Evolutionary conservation across 1,140 invertebrate species (phyloP).

Genomic region (Drosophila oshimai): DNA sequence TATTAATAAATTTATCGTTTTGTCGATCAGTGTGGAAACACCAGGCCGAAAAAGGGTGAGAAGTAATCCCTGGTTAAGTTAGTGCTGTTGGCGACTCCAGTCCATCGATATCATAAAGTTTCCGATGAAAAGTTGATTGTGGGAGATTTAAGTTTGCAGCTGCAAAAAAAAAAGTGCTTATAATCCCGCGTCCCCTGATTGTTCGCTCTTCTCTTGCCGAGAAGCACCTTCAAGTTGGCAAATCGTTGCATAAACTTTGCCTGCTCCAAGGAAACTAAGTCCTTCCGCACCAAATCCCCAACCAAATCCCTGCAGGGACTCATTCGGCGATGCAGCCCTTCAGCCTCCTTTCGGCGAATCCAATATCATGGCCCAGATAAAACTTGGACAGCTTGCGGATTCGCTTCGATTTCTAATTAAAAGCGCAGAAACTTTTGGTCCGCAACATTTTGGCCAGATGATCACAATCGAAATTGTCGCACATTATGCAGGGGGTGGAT

Average conservation of each 20-base stretch:
- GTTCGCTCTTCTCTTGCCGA: too few relatives aligned
- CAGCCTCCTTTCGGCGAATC: neutral
- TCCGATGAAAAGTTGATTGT: conserved; percentile 24
- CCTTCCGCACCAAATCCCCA: neutral
- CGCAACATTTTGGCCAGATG: conserved; percentile 42
- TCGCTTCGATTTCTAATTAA: conserved; percentile 73
- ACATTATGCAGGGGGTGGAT: conserved; percentile 9
- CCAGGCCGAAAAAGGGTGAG: too few relatives aligned
- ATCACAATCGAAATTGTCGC: conserved; percentile 63
- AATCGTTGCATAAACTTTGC: conserved; percentile 31
- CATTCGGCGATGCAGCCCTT: neutral
- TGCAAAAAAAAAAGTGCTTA: neutral
- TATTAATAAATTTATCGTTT: too few relatives aligned
- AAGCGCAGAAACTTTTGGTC: conserved; percentile 57
- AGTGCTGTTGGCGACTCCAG: neutral
- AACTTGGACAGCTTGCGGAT: conserved; percentile 51
- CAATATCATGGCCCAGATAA: conserved; percentile 47
- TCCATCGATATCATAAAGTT: conserved; percentile 33
- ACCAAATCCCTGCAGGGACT: neutral
- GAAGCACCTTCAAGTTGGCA: conserved; percentile 6
- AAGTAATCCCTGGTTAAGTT: conserved; percentile 6
- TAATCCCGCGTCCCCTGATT: neutral
- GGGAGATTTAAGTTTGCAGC: conserved; percentile 10
- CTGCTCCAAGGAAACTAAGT: neutral
- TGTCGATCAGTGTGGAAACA: too few relatives aligned